Evolutionary conservation across 2,113 vertebrate genomes (phyloP), one percentile per base, ranked within the genome.

Genomic region (Sclerurus mexicanus): DNA sequence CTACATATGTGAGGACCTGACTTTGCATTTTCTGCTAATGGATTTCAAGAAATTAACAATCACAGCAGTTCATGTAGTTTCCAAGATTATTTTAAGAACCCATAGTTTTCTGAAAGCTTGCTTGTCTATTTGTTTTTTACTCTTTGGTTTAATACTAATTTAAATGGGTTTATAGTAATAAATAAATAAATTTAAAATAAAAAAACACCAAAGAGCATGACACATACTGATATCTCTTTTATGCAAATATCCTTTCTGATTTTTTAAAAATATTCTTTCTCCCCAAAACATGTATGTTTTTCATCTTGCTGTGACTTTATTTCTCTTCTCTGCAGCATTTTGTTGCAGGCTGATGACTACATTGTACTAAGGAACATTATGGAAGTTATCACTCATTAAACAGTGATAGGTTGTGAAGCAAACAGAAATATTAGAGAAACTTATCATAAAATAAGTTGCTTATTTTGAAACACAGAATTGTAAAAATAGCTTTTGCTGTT

Each of bases 391-490:
- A 94, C 23, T 94, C 93, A 63, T 93, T 96, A 87, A 93, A 82
- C 86, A 96, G 81, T 33, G 96, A 58, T 73, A 89, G 82, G 67
- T 95, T 94, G 92, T 94, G 92, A 92, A 95, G 31, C 14, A 95
- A 93, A 53, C 20, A 73, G 30, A 79, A 96, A 96, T 95, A 97
- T 97, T 97, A 96, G 97, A 96, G 86, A 78, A 97, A 96, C 68
- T 96, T 91, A 96, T 96, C 60, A 95, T 85, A 47, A 76, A 83
- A 77, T 78, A 27, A 81, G 24, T 76, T 93, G 31, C 25, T 77
- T 82, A 67, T 90, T 96, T 96, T 95, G 77, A 93, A 79, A 30
- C 52, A 92, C 58, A 60, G 44, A 58, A 95, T 33, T 39, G n/a
- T 89, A 93, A 46, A 93, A 58, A 1, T 2, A 40, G 47, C 33